A percentile compares a stretch with the other conserved stretches of the same genome.
Conservation (phyloP, 2,797 vertebrate genomes). For the Tenualosa ilisha region DNA sequence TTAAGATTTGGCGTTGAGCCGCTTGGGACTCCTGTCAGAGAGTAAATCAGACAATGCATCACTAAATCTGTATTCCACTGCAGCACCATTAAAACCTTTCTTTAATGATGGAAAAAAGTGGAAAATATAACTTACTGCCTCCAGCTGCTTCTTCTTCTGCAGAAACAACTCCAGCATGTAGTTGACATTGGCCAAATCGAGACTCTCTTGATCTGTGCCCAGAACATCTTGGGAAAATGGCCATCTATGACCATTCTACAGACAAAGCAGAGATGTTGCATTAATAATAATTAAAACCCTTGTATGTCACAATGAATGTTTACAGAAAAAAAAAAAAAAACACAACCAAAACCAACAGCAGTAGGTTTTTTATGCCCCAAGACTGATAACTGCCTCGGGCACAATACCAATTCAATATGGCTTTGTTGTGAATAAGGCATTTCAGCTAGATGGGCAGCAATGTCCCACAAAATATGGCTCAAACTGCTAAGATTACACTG, state of each 20-base stretch:
- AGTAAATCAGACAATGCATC: neutral
- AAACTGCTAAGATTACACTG: no score
- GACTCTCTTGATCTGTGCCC: conserved; percentile 93
- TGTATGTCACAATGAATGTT: no score
- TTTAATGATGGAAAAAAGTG: neutral
- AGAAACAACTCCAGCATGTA: conserved; percentile 94
- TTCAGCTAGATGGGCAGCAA: no score
- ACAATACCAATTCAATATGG: no score
- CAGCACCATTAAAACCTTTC: neutral
- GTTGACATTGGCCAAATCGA: conserved; percentile 97
- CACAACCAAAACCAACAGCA: no score
- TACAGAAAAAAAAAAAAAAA: no score
- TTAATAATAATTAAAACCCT: neutral
- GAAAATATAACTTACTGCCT: conserved; percentile 81
- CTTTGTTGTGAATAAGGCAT: no score
- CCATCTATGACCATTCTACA: conserved; percentile 94
- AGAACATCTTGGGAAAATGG: conserved; percentile 94
- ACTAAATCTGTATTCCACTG: neutral
- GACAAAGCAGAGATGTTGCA: conserved; percentile 37
- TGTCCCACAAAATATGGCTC: no score
- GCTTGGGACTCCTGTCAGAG: conserved; percentile 89
- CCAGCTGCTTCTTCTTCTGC: conserved; percentile 97
- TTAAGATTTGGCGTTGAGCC: conserved; percentile 95
- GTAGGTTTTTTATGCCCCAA: no score
- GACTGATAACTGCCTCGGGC: no score